These are phyloP conservation scores for Hirundichthys speculiger DNA, from an alignment of 2,113 vertebrate species.

Conservation along the genomic window DNA sequence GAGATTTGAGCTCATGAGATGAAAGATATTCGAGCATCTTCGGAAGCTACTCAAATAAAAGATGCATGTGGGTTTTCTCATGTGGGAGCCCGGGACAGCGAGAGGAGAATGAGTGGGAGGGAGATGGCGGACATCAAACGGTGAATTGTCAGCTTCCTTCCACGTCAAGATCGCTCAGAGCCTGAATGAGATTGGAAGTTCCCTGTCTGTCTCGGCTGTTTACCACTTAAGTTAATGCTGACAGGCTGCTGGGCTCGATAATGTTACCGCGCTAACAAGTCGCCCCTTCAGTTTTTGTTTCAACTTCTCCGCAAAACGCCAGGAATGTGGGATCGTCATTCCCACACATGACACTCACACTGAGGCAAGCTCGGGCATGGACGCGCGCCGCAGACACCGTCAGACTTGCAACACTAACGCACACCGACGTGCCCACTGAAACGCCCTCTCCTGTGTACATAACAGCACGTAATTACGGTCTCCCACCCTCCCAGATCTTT, in stretches of 20 bases:
- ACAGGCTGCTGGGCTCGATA: constrained; percentile 63
- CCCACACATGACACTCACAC: constrained; percentile 39
- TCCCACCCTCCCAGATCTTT: constrained; percentile 54
- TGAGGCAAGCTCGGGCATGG: constrained; percentile 54
- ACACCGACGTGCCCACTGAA: constrained; percentile 30
- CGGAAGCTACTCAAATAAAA: background rate
- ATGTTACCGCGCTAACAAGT: constrained; percentile 66
- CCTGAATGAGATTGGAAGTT: constrained; percentile 65
- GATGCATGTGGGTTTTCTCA: constrained; percentile 12
- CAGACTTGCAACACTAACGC: constrained; percentile 54
- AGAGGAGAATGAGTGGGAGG: constrained; percentile 26
- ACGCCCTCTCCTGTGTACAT: constrained; percentile 50
- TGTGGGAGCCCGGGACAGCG: constrained; percentile 18
- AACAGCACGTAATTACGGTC: constrained; percentile 65
- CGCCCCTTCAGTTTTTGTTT: constrained; percentile 65
- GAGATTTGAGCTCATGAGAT: background rate
- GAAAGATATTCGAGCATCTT: background rate
- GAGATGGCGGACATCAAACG: constrained; percentile 28
- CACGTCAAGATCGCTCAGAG: constrained; percentile 61
- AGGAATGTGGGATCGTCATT: constrained; percentile 68
- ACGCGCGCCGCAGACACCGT: constrained; percentile 29
- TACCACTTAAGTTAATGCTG: constrained; percentile 50
- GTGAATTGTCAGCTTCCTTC: constrained; percentile 50
- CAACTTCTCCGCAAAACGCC: constrained; percentile 59
- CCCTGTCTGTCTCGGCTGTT: constrained; percentile 57